Conservation (phyloP, 2,888 invertebrate genomes). For the Andrena bicolor region DNA sequence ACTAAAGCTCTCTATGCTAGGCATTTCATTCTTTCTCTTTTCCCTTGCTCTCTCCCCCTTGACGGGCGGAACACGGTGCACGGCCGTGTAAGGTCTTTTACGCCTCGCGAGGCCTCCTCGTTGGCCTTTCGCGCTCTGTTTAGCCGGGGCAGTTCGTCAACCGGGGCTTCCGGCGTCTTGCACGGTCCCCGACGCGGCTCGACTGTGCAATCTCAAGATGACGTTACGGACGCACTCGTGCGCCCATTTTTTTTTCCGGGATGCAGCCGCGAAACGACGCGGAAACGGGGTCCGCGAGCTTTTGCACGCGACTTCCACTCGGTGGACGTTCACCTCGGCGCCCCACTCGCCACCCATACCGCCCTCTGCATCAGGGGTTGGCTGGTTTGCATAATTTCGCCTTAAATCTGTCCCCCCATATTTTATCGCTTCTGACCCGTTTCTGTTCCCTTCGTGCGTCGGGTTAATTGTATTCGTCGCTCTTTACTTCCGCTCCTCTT, state of each 20-base stretch:
- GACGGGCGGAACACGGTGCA: slow-evolving; percentile 27
- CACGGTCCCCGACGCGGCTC: slow-evolving; percentile 15
- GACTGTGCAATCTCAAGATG: slow-evolving; percentile 55
- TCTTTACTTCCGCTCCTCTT: background rate
- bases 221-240: slow-evolving; percentile 43
- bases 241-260: slow-evolving; percentile 17
- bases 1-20: slow-evolving; percentile 24
- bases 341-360: background rate
- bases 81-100: slow-evolving; percentile 53
- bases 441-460: background rate
- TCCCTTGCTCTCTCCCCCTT: background rate
- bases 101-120: slow-evolving; percentile 44
- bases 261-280: slow-evolving; percentile 41
- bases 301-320: slow-evolving; percentile 6
- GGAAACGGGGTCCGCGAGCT: slow-evolving; percentile 11
- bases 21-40: slow-evolving; percentile 18
- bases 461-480: slow-evolving; percentile 14
- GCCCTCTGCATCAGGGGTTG: background rate
- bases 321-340: slow-evolving; percentile 38
- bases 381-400: slow-evolving; percentile 38
- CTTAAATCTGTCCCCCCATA: slow-evolving; percentile 10
- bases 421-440: background rate
- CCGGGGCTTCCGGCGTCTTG: slow-evolving; percentile 44
- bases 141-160: slow-evolving; percentile 42
- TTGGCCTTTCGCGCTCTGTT: slow-evolving; percentile 57